phyloP scores from a whole-genome alignment of 2,113 vertebrate species.

The Helogale parvula region DNA sequence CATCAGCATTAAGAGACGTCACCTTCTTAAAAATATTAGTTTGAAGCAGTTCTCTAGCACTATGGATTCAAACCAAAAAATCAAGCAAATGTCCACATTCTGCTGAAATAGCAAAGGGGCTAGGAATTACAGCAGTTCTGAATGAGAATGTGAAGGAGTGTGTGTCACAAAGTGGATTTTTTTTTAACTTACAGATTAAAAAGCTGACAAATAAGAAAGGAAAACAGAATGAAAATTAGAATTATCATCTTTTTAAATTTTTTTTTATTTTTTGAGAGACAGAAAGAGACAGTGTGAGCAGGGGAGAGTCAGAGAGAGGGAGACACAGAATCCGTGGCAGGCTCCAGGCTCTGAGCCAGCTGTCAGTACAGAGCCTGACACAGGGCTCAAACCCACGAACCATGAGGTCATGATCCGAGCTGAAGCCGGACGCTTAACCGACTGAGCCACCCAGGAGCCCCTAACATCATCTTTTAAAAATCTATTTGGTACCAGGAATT shows the following conservation, averaged over 20 bases:
- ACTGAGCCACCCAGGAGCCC: no score
- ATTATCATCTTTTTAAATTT: not conserved
- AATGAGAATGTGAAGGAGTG: not conserved
- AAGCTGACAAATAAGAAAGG: not conserved
- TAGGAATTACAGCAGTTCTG: not conserved
- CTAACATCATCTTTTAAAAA: not conserved
- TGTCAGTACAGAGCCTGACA: no score
- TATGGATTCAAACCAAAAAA: not conserved
- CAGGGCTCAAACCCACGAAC: no score
- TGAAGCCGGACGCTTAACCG: no score
- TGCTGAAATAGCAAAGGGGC: not conserved
- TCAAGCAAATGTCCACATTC: not conserved
- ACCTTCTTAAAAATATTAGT: not conserved
- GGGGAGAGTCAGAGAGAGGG: no score
- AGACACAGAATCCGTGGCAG: no score
- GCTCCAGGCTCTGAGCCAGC: no score
- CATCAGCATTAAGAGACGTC: not conserved
- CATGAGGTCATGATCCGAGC: no score
- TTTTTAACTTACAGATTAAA: not conserved
- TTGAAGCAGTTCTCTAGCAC: constrained; percentile 10
- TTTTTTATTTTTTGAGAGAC: no score
- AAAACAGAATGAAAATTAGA: not conserved
- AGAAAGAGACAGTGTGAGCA: no score
- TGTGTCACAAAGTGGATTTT: not conserved
- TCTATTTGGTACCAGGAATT: not conserved